Base-by-base conservation (phyloP, 2,797 vertebrate species). In the Sebastiscus tertius region DNA sequence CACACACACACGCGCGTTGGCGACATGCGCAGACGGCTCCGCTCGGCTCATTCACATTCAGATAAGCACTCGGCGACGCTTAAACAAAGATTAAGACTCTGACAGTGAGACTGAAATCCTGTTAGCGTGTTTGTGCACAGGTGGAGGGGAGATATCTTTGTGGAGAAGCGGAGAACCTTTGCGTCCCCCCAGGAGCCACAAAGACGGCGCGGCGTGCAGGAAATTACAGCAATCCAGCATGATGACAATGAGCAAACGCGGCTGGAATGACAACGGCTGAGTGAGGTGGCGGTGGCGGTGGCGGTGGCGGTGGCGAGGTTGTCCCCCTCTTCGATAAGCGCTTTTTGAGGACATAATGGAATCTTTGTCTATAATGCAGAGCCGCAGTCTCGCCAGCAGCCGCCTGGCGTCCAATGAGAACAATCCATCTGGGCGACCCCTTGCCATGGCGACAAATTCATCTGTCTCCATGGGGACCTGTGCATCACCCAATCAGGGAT, bases 211-310 rank as follows among this genome's bases (percentile, higher is more conserved):
- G 0, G 52, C 2, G 1, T 1, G 5, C 14, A 54, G 34, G 78
- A 89, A 92, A 92, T 90, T 74, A 83, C 78, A 76, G 76, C 83
- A 72, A 91, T 91, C 77, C 76, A 85, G 81, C 75, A 88, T 68
- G 77, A 89, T 83, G 88, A 88, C 88, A 84, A 86, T 64, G 62
- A 68, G 31, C 67, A 5, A 54, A 46, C 62, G 29, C 64, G 7
- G 10, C 68, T 16, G 27, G 74, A 87, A 84, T 81, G 83, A 77
- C 75, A 80, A 78, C 62, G 39, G 67, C 29, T 14, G 29, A 67
- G 74, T 52, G 69, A 68, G 69, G 42, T 46, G 16, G 42, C 14
- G 16, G 42, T 1, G 39, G 42, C 6, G 29, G 29, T 31, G 29
- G 7, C 16, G 42, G 42, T 7, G 42, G 42, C 42, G 42, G 52